Evolutionary conservation across 53 echinoderm and acorn worm genomes (phyloP).

Genomic region (Paracentrotus lividus): DNA sequence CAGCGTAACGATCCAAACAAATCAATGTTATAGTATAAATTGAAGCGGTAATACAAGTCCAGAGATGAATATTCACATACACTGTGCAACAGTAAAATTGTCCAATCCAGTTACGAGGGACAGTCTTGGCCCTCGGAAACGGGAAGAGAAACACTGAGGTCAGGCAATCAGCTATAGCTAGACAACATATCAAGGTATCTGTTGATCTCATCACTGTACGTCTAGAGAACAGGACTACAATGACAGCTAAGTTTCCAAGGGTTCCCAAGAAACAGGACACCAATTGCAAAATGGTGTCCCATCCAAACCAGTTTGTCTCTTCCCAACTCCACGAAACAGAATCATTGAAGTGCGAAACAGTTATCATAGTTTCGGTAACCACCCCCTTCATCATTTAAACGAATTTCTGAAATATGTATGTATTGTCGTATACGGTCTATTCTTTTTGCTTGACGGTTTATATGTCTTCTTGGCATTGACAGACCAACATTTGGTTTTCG

Average conservation of each 20-base stretch:
- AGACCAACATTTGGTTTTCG: too few species aligned
- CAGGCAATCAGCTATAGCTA: not conserved
- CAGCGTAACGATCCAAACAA: not conserved
- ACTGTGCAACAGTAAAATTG: not conserved
- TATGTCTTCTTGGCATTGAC: too few species aligned
- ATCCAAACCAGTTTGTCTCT: not conserved
- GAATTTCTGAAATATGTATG: too few species aligned
- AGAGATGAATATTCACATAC: not conserved
- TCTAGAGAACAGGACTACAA: not conserved
- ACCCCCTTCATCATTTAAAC: too few species aligned
- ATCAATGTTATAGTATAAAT: not conserved
- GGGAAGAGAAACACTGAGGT: not conserved
- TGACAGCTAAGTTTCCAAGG: not conserved
- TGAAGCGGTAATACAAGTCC: slow-evolving; percentile 5
- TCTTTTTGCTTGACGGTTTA: too few species aligned
- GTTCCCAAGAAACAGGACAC: not conserved
- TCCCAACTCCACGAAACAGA: not conserved
- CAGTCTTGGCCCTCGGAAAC: not conserved
- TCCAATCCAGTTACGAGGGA: not conserved
- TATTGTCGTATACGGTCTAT: too few species aligned
- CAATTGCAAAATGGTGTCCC: not conserved
- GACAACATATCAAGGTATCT: not conserved
- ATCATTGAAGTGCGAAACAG: too few species aligned
- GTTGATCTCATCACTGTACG: not conserved
- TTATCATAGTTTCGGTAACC: too few species aligned